These are phyloP conservation scores for Lytechinus variegatus DNA, from an alignment of 35 echinoderm and acorn worm species.

Conservation along the genomic window DNA sequence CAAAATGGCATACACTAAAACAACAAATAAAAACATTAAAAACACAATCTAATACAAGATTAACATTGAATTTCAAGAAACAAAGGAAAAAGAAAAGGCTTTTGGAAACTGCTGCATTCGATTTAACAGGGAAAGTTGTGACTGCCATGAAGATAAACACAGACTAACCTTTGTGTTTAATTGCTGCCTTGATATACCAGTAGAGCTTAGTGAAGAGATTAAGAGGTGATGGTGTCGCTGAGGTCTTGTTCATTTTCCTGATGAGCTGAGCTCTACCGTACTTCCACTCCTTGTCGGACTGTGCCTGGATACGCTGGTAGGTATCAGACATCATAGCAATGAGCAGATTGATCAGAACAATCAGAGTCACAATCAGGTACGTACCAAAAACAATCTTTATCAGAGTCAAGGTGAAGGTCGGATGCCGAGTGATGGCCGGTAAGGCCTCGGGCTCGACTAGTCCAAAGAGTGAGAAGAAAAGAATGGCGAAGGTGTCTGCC, in stretches of 20 bases:
- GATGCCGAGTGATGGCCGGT: constrained; percentile 70
- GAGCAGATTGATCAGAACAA: constrained; percentile 94
- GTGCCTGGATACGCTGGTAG: constrained; percentile 97
- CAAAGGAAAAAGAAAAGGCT: no score
- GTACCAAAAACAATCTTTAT: constrained; percentile 92
- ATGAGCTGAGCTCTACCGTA: constrained; percentile 97
- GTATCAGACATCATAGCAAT: constrained; percentile 99
- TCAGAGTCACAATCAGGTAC: constrained; percentile 98
- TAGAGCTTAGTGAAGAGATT: constrained; percentile 91
- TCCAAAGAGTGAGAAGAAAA: constrained; percentile 97
- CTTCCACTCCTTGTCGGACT: constrained; percentile 98
- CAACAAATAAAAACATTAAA: no score
- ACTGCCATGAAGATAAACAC: neutral
- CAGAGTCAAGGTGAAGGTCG: constrained; percentile 66
- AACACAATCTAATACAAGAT: no score
- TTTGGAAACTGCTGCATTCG: no score
- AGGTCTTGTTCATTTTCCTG: constrained; percentile 93
- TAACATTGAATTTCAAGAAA: no score
- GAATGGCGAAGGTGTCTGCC: constrained; percentile 80
- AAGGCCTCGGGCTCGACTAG: constrained; percentile 82
- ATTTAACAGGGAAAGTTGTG: no score
- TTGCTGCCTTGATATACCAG: constrained; percentile 80
- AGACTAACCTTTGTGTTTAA: constrained; percentile 83
- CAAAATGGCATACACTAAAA: no score
- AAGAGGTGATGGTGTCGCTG: constrained; percentile 88